phyloP scores from a whole-genome alignment of 1,140 invertebrate species.

The Drosophila lini region DNA sequence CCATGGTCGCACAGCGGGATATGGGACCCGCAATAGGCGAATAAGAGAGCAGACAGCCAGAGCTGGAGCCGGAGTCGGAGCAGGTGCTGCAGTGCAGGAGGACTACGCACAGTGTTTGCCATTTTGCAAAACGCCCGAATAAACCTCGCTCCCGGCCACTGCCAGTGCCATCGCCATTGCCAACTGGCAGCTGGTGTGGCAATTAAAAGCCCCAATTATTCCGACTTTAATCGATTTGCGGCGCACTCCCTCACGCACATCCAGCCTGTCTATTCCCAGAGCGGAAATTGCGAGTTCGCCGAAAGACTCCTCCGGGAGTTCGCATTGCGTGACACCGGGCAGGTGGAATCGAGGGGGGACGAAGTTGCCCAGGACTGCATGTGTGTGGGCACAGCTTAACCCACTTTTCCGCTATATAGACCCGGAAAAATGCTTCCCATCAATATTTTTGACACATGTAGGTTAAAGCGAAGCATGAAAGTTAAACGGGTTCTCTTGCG shows the following conservation, averaged over 20 bases:
- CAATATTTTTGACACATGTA: conserved; percentile 8
- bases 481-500: neutral
- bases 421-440: conserved; percentile 1
- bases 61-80: conserved; percentile 16
- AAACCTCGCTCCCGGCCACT: conserved; percentile 15
- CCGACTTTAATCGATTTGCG: conserved; percentile 69
- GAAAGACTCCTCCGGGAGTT: conserved; percentile 48
- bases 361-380: neutral
- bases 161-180: conserved; percentile 18
- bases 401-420: neutral
- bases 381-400: conserved; percentile 11
- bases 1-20: conserved; percentile 44
- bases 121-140: conserved; percentile 18
- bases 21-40: conserved; percentile 8
- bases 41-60: neutral
- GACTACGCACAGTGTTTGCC: conserved; percentile 21
- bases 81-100: conserved; percentile 18
- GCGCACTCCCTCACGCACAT: conserved; percentile 46
- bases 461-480: conserved; percentile 6
- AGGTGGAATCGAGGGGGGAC: neutral
- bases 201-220: conserved; percentile 76
- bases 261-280: conserved; percentile 49
- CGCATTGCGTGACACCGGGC: conserved; percentile 51
- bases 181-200: conserved; percentile 52
- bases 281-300: conserved; percentile 57